Conservation (phyloP, 2,113 vertebrate genomes). For the Malurus elegans region DNA sequence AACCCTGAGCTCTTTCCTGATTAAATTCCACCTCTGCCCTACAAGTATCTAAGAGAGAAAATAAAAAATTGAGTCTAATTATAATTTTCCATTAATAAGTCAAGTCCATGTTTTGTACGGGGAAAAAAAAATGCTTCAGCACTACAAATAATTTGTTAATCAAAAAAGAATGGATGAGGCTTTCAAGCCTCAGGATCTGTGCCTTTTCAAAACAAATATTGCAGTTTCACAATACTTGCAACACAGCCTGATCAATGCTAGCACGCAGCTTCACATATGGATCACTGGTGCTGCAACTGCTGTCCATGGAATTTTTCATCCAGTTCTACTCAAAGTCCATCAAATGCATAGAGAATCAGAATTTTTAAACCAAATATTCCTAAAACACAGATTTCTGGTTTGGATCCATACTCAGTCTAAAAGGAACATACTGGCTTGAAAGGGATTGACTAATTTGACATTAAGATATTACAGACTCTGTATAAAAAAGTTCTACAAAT, state of each 20-base stretch:
- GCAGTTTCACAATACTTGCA: conserved; percentile 39
- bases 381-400: neutral
- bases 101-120: neutral
- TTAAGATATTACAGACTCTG: neutral
- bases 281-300: neutral
- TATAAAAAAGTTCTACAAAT: neutral
- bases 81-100: neutral
- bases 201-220: conserved; percentile 28
- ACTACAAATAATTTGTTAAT: neutral
- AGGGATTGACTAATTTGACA: neutral
- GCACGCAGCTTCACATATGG: neutral
- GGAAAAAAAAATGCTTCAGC: neutral
- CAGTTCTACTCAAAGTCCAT: neutral
- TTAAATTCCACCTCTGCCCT: neutral
- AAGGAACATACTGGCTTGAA: neutral
- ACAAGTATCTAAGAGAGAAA: neutral
- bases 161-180: neutral
- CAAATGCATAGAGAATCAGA: neutral
- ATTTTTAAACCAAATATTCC: neutral
- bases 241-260: conserved; percentile 23
- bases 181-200: neutral
- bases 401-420: neutral
- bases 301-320: neutral
- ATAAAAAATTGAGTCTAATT: neutral
- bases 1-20: neutral